Evolutionary conservation across 2,113 vertebrate species (phyloP).

Genomic region (Esox niger): DNA sequence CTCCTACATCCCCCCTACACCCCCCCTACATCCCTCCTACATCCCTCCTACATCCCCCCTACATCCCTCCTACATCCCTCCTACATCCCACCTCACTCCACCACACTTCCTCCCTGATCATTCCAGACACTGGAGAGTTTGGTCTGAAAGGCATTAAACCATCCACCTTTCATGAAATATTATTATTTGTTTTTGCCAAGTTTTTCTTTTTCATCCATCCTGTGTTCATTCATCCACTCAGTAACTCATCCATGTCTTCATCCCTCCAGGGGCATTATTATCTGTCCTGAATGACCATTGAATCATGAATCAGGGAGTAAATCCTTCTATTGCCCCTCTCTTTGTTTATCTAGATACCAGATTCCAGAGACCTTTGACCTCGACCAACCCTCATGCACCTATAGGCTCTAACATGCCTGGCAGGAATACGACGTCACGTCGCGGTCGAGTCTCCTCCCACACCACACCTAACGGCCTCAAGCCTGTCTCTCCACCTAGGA

Average conservation of each 20-base stretch:
- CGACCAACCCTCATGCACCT: constrained; percentile 50
- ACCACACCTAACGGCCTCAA: constrained; percentile 40
- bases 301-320: background rate
- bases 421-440: constrained; percentile 44
- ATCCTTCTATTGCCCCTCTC: constrained; percentile 10
- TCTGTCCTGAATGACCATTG: background rate
- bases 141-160: too few species aligned
- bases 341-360: constrained; percentile 64
- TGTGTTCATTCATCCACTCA: constrained; percentile 14
- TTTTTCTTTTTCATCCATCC: constrained; percentile 35
- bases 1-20: too few species aligned
- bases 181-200: background rate
- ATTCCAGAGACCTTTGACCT: constrained; percentile 26
- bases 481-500: constrained; percentile 50
- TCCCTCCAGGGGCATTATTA: constrained; percentile 38
- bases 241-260: constrained; percentile 40
- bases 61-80: constrained; percentile 35
- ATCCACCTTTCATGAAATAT: too few species aligned
- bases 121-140: constrained; percentile 17
- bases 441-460: constrained; percentile 31
- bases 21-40: background rate
- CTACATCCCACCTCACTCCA: constrained; percentile 23
- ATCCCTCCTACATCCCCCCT: constrained; percentile 34
- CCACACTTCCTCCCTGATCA: constrained; percentile 39
- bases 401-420: constrained; percentile 50